Evolutionary conservation across 2,113 vertebrate genomes (phyloP).

Genomic region (Tiliqua scincoides): DNA sequence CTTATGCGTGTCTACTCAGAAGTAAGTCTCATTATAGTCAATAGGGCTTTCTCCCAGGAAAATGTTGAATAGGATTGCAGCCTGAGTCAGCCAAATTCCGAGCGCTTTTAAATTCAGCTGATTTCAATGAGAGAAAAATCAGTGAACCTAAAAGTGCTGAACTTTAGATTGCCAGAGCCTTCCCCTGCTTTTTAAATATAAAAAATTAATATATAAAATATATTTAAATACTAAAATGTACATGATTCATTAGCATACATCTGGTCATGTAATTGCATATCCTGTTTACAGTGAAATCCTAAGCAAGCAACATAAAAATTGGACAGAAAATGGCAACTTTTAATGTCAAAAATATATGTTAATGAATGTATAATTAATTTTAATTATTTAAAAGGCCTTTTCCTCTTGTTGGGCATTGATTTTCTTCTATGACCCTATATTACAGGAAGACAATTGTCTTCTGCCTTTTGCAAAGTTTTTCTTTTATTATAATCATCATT

Average conservation of each 20-base stretch:
- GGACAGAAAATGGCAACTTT: conserved; percentile 42
- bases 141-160: background rate
- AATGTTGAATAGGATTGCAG: too few species aligned
- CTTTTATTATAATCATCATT: conserved; percentile 53
- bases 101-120: background rate
- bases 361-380: conserved; percentile 69
- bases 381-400: conserved; percentile 59
- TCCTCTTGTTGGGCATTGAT: conserved; percentile 44
- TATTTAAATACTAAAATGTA: too few species aligned
- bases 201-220: too few species aligned
- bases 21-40: too few species aligned
- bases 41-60: too few species aligned
- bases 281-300: conserved; percentile 30
- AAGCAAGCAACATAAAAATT: conserved; percentile 18
- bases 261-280: background rate
- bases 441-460: conserved; percentile 50
- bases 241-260: conserved; percentile 13
- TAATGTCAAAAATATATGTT: conserved; percentile 66
- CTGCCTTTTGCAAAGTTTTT: conserved; percentile 48
- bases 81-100: background rate
- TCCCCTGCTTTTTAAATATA: background rate
- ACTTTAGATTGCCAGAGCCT: background rate
- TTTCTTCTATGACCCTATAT: conserved; percentile 47
- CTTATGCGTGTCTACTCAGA: too few species aligned
- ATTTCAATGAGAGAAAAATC: background rate